A percentile compares a stretch with the other conserved stretches of the same genome.
phyloP scores from a whole-genome alignment of 1,140 invertebrate genomes.

The Globodera ellingtonae region DNA sequence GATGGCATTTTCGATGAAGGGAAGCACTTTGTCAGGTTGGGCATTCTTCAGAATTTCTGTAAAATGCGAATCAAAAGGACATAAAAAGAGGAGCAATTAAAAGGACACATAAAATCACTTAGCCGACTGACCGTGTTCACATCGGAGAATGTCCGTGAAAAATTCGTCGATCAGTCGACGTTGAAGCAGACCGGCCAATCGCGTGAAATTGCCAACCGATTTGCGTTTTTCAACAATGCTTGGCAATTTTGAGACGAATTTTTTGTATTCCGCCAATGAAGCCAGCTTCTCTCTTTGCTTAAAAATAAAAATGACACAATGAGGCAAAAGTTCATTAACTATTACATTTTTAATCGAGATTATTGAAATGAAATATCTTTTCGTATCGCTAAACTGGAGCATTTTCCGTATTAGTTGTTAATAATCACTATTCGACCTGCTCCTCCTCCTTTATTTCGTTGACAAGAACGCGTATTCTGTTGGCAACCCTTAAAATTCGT shows the following conservation, averaged over 20 bases:
- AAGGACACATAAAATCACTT: not conserved
- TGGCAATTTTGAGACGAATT: conserved; percentile 32
- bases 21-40: conserved; percentile 39
- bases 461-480: conserved; percentile 32
- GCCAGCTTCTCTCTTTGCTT: conserved; percentile 30
- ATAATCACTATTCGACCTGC: conserved; percentile 1
- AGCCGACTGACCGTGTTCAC: conserved; percentile 14
- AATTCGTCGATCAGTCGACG: conserved; percentile 18
- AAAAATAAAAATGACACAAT: not conserved
- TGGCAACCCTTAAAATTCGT: conserved; percentile 4
- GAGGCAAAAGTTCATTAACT: no score
- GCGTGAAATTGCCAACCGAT: conserved; percentile 21
- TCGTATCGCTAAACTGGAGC: not conserved
- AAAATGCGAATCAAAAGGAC: conserved; percentile 10
- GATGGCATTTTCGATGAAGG: conserved; percentile 49
- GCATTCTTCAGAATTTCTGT: conserved; percentile 42
- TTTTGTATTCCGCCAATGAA: conserved; percentile 36
- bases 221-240: conserved; percentile 23
- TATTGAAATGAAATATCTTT: not conserved
- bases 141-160: conserved; percentile 14
- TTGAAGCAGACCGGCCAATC: conserved; percentile 18
- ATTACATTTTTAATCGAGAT: not conserved
- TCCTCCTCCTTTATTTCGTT: conserved; percentile 31
- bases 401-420: no score
- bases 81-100: not conserved